Evolutionary conservation across 2,888 invertebrate genomes (phyloP).

Genomic region (Timema cristinae): DNA sequence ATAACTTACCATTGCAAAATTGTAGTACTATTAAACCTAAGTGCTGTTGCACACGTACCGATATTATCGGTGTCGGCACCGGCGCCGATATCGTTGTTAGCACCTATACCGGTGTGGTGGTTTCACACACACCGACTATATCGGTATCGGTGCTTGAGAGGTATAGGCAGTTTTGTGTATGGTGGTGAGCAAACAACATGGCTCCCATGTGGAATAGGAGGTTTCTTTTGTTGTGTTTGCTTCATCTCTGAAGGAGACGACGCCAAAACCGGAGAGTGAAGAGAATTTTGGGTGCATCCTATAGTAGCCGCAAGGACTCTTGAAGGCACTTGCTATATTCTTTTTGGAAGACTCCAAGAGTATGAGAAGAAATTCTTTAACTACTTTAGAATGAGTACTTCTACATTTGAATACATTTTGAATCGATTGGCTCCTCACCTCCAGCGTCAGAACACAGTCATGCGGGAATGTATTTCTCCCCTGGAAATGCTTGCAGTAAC

Average conservation of each 20-base stretch:
- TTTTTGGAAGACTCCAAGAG: not conserved
- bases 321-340: not conserved
- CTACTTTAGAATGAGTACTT: not conserved
- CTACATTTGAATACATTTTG: not conserved
- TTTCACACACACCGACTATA: not conserved
- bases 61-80: too few relatives aligned
- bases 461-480: constrained; percentile 6
- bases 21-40: too few relatives aligned
- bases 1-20: too few relatives aligned
- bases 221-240: not conserved
- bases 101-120: too few relatives aligned
- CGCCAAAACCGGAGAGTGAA: not conserved
- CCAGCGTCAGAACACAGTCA: not conserved
- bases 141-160: not conserved
- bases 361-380: not conserved
- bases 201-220: not conserved
- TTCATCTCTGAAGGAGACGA: not conserved
- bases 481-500: constrained; percentile 2
- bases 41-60: too few relatives aligned
- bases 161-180: not conserved
- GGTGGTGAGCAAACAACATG: not conserved
- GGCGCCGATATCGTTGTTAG: too few relatives aligned
- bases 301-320: not conserved
- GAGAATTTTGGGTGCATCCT: not conserved
- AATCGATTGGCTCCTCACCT: constrained; percentile 1